A percentile compares a stretch with the other conserved stretches of the same genome.
phyloP scores from a whole-genome alignment of 2,888 invertebrate species.

The Hydropsyche betteni region DNA sequence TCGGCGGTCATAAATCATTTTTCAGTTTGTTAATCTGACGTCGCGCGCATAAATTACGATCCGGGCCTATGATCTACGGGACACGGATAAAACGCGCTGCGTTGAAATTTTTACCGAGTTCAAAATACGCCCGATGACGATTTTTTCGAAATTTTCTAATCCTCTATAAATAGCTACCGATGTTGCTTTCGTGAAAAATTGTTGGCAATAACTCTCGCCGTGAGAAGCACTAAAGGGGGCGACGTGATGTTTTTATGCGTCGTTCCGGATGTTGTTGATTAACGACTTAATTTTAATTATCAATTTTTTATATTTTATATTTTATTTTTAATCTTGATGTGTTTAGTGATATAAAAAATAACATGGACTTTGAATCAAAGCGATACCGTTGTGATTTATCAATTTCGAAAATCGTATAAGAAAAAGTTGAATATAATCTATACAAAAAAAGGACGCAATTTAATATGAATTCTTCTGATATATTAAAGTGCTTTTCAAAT shows the following conservation, averaged over 20 bases:
- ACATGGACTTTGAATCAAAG: too few relatives aligned
- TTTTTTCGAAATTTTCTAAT: conserved; percentile 23
- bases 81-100: background rate
- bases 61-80: conserved; percentile 22
- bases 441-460: too few relatives aligned
- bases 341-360: too few relatives aligned
- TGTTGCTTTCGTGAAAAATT: conserved; percentile 23
- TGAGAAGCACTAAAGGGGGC: background rate
- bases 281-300: conserved; percentile 6
- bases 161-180: conserved; percentile 19
- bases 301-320: too few relatives aligned
- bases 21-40: conserved; percentile 34
- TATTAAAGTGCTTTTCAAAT: too few relatives aligned
- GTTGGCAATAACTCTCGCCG: conserved; percentile 4
- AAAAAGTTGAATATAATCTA: too few relatives aligned
- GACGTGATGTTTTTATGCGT: conserved; percentile 6
- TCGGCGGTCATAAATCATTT: conserved; percentile 35
- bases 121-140: conserved; percentile 12
- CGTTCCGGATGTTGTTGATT: conserved; percentile 21
- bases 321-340: too few relatives aligned
- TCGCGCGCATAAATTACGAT: conserved; percentile 16
- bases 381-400: too few relatives aligned
- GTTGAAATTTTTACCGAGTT: conserved; percentile 23
- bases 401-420: too few relatives aligned
- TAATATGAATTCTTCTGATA: too few relatives aligned